phyloP scores from a whole-genome alignment of 2,113 vertebrate genomes.

The Sapajus apella region DNA sequence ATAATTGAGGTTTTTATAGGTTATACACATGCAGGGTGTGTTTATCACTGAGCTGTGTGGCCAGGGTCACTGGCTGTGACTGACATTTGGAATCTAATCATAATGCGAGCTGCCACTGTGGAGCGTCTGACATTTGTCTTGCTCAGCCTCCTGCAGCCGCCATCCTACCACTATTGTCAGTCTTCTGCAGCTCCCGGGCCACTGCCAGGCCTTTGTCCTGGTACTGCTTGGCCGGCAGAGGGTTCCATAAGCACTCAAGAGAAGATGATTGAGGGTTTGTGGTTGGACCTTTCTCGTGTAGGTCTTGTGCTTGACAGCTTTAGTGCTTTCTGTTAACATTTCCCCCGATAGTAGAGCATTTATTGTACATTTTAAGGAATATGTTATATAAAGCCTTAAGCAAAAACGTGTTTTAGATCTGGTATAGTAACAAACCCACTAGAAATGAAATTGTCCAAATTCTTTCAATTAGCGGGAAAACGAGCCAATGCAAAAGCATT shows the following conservation, averaged over 20 bases:
- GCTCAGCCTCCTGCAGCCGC: background rate
- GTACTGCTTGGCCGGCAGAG: constrained; percentile 61
- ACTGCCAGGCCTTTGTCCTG: background rate
- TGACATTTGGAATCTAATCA: background rate
- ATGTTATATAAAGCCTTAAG: background rate
- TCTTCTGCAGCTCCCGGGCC: background rate
- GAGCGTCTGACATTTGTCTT: background rate
- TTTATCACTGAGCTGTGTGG: background rate
- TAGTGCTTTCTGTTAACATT: background rate
- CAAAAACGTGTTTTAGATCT: constrained; percentile 19
- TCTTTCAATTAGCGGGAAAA: background rate
- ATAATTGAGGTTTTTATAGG: background rate
- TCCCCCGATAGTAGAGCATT: background rate
- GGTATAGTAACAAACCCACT: background rate
- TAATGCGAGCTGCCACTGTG: background rate
- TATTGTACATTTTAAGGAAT: background rate
- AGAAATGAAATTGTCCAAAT: constrained; percentile 10
- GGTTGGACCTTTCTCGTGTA: background rate
- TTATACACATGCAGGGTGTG: background rate
- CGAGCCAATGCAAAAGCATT: background rate
- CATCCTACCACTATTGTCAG: background rate
- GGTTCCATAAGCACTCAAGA: constrained; percentile 56
- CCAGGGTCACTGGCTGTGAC: background rate
- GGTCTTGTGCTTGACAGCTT: background rate
- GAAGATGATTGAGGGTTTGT: background rate